These are phyloP conservation scores for Solenodon paradoxus DNA, from an alignment of 2,113 vertebrate genomes.

Conservation along the genomic window DNA sequence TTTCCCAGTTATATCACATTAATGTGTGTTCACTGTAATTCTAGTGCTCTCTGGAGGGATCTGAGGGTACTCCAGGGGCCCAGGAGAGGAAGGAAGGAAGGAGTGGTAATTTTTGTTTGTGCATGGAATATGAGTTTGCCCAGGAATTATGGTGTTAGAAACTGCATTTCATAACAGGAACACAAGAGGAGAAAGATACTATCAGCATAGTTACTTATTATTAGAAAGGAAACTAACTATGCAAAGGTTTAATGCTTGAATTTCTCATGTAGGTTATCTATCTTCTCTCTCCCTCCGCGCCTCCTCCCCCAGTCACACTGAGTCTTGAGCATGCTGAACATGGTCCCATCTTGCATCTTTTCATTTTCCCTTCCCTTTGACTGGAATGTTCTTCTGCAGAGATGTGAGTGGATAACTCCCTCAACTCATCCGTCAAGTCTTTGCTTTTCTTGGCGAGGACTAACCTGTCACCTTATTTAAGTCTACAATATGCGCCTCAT, in stretches of 20 bases:
- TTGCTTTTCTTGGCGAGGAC: not conserved
- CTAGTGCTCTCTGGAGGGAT: not conserved
- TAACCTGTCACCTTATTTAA: not conserved
- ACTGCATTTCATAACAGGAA: not conserved
- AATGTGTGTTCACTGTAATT: not conserved
- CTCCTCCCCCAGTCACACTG: not conserved
- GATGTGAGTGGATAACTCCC: not conserved
- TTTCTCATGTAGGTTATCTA: not conserved
- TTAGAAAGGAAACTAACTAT: not conserved
- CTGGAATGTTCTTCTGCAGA: not conserved
- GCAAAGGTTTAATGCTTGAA: not conserved
- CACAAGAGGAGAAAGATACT: not conserved
- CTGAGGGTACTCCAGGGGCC: not conserved
- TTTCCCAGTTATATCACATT: not conserved
- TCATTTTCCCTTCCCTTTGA: not conserved
- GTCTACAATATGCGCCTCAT: not conserved
- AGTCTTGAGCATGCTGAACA: not conserved
- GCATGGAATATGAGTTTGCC: not conserved
- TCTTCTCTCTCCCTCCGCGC: not conserved
- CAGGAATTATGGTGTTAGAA: not conserved
- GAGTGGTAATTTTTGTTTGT: not conserved
- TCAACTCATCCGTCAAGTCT: not conserved
- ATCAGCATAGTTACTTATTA: not conserved
- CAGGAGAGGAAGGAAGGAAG: not conserved
- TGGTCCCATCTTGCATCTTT: not conserved